These are phyloP conservation scores for Spinus pinus DNA, from an alignment of 2,797 vertebrate genomes.

Conservation along the genomic window DNA sequence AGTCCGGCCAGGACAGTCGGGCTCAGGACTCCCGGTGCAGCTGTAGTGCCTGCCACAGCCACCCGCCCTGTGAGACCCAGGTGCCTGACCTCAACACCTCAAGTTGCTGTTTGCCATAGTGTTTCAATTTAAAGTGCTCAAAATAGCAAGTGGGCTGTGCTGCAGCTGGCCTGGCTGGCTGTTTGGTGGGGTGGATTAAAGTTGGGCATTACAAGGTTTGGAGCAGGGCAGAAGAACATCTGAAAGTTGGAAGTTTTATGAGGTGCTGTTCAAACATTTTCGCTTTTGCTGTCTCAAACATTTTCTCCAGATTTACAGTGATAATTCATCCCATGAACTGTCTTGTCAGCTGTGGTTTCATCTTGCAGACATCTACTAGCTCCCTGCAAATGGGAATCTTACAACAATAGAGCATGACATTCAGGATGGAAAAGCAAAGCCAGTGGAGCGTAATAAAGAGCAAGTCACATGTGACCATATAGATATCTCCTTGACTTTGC, in stretches of 20 bases:
- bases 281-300: background rate
- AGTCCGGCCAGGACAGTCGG: accelerated
- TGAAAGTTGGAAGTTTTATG: background rate
- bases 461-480: background rate
- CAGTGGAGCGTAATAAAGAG: background rate
- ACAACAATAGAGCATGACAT: background rate
- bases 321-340: background rate
- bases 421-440: background rate
- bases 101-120: background rate
- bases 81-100: background rate
- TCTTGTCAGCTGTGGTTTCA: background rate
- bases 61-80: accelerated
- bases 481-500: background rate
- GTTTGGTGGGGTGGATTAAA: background rate
- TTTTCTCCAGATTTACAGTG: background rate
- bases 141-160: background rate
- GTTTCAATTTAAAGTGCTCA: background rate
- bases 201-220: background rate
- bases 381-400: background rate
- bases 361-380: background rate
- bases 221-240: background rate
- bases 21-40: accelerated
- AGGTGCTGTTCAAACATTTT: background rate
- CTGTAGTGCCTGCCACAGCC: accelerated
- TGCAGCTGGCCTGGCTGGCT: background rate